Evolutionary conservation across 2,113 vertebrate genomes (phyloP), one percentile per base, ranked within the genome.

Genomic region (Petromus typicus): DNA sequence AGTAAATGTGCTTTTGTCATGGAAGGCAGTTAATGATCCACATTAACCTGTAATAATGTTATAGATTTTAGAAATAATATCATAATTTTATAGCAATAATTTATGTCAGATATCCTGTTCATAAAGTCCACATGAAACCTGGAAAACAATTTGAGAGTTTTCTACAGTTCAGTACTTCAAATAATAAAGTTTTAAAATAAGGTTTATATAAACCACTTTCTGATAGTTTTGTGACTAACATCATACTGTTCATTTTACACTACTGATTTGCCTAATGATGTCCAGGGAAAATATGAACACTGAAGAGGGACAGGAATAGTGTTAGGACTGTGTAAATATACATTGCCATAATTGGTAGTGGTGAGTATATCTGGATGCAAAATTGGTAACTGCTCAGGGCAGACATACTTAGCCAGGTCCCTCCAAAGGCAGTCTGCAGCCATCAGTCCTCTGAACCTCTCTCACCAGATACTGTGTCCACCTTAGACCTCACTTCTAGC

Each of bases 391-490:
- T 12, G 2, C 75, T 86, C 59, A 96, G 64, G 43, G 92, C 75
- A 67, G 93, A 82, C 79, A 56, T 83, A 86, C 84, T 97, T 91
- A 84, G 66, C n/a, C 71, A 89, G 82, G 73, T 79, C 59, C 73
- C 48, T 85, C 96, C 51, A 51, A 0, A 23, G 56, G 30, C 63
- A 51, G 2, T 73, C 48, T 51, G 22, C 11, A 63, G 32, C 32
- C 45, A 90, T 75, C 27, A 34, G 3, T 89, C 76, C 0, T 97
- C 81, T 97, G 48, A 64, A 86, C 3, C 86, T 67, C 23, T 95
- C 63, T 95, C 78, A 2, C 37, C 84, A 94, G 78, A 86, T 98
- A 76, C 86, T 93, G 34, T 88, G 90, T 56, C 61, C 81, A n/a
- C 90, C 57, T 73, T 86, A 92, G 94, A 97, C 84, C 22, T 54